Base-by-base conservation (phyloP, 2,888 invertebrate genomes). In the Eilema depressum region DNA sequence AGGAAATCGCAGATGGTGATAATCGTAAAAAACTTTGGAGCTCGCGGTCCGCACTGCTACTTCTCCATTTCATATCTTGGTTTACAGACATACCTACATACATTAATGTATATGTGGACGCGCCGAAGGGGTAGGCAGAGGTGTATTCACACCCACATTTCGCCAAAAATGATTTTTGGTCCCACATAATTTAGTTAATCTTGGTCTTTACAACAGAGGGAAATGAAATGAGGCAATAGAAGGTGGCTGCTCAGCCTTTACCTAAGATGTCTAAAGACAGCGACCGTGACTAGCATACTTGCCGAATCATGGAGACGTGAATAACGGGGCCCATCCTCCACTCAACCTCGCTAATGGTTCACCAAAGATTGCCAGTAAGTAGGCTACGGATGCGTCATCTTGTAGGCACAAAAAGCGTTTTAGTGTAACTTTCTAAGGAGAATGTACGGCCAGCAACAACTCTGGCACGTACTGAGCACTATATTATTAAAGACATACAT, bases 391-490 rank as follows among this genome's bases (percentile, higher is more conserved):
- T 60, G 66, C 66, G 41, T 60, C 66, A 66, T 56, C 66, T 33
- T 11, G 10, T 23, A 66, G 20, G 56, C 37, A 66, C 66, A 66
- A 66, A 66, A 66, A 66, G 66, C 66, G 57, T 33, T 66, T 53
- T 57, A 66, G 57, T 66, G 17, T 25, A 37, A 66, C 66, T 66
- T 66, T 66, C 66, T 66, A 66, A 66, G 66, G 66, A 66, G 66
- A 66, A 33, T 66, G 66, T 57, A 63, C 63, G 20, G 41, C 41
- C 63, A 26, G 41, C 20, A 63, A 14, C 25, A 23, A 25, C 37
- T 12, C 25, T 63, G 37, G 41, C 25, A 25, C 25, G 37, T 10
- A 63, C 25, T 20, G 26, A 63, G 11, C 20, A 63, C 4, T 25
- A 10, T 17, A 59, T 26, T 59, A 17, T 14, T 63, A 41, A 25